Conservation (phyloP, 2,797 vertebrate species). For the Darevskia mixta region DNA sequence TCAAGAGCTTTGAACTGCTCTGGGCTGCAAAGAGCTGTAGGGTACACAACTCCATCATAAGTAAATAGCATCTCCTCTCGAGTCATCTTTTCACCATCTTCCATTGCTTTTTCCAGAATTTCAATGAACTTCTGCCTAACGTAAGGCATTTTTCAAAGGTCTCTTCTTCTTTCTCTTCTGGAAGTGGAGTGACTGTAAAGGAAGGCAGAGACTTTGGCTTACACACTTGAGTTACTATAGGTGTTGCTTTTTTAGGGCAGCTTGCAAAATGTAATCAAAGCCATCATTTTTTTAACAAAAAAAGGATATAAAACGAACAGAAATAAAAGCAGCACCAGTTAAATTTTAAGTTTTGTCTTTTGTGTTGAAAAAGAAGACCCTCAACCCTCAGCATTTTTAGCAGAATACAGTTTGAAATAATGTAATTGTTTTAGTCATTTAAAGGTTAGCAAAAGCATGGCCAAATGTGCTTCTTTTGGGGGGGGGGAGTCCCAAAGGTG, state of each 20-base stretch:
- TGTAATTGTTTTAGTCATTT: background rate
- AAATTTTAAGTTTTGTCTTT: background rate
- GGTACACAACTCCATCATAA: conserved; percentile 77
- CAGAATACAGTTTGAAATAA: background rate
- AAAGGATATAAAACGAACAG: background rate
- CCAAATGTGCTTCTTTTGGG: background rate
- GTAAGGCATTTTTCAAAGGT: conserved; percentile 35
- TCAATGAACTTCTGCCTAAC: conserved; percentile 24
- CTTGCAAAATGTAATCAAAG: background rate
- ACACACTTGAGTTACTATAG: background rate
- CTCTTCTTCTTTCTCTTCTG: background rate
- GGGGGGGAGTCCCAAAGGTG: background rate
- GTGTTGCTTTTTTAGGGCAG: background rate
- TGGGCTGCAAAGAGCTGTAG: conserved; percentile 62
- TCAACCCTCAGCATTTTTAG: background rate
- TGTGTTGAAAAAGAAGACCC: no score
- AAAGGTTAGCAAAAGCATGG: background rate
- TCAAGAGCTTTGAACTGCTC: conserved; percentile 76
- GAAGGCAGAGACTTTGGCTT: background rate
- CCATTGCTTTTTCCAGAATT: conserved; percentile 29
- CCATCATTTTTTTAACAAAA: background rate
- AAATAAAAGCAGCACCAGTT: background rate
- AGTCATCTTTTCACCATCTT: conserved; percentile 36
- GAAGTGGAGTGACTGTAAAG: background rate
- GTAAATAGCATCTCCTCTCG: conserved; percentile 78